Conservation (phyloP, 2,888 invertebrate genomes). For the Galerucella pusilla region DNA sequence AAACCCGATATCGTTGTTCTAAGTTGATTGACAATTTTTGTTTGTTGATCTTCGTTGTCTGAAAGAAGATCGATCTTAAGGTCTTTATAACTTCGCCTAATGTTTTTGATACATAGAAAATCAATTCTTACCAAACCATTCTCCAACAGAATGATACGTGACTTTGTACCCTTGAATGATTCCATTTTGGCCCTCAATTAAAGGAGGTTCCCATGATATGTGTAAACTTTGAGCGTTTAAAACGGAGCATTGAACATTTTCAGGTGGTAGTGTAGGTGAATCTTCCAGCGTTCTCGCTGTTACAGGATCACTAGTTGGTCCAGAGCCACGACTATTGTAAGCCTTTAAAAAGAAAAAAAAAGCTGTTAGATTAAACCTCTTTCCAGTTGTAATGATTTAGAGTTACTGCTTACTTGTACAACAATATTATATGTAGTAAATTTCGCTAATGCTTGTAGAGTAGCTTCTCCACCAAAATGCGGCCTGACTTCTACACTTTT, state of each 20-base stretch:
- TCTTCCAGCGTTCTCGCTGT: conserved; percentile 86
- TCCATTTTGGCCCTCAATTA: conserved; percentile 84
- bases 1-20: conserved; percentile 80
- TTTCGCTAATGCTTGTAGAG: conserved; percentile 78
- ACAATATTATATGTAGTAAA: conserved; percentile 85
- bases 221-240: conserved; percentile 86
- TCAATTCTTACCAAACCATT: conserved; percentile 77
- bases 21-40: conserved; percentile 78
- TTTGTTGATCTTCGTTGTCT: conserved; percentile 81
- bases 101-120: not conserved
- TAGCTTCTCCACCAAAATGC: conserved; percentile 76
- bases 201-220: conserved; percentile 88
- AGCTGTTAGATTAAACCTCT: no score
- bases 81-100: no score
- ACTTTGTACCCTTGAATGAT: conserved; percentile 88
- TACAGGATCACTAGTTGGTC: conserved; percentile 84
- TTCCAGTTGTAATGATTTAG: no score
- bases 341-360: conserved; percentile 72
- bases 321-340: conserved; percentile 87
- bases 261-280: conserved; percentile 87
- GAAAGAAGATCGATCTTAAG: conserved; percentile 45
- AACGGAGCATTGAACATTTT: conserved; percentile 83
- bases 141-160: conserved; percentile 81
- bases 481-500: conserved; percentile 82
- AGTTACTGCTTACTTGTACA: conserved; percentile 71